A percentile compares a stretch with the other conserved stretches of the same genome.
Evolutionary conservation across 2,888 invertebrate species (phyloP).

Genomic region (Aleiodes alternator): DNA sequence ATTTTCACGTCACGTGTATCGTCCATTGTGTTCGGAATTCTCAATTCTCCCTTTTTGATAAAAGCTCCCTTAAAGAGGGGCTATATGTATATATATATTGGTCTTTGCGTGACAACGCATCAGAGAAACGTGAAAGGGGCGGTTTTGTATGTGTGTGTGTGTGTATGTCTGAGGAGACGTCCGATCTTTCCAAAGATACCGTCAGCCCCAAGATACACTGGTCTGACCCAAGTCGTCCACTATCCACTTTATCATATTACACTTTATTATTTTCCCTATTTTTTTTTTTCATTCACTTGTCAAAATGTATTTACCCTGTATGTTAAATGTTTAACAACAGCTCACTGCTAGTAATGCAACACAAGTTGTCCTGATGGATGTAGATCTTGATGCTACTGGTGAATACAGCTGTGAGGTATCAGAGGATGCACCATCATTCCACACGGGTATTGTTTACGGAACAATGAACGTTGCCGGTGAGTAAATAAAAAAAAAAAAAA

Average conservation of each 20-base stretch:
- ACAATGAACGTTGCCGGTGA: conserved; percentile 72
- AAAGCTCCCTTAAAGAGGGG: no score
- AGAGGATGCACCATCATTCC: conserved; percentile 72
- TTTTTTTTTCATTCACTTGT: not conserved
- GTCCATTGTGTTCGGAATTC: conserved; percentile 16
- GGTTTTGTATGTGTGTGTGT: not conserved
- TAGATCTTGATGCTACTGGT: conserved; percentile 70
- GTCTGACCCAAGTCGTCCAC: conserved; percentile 4
- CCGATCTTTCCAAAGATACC: conserved; percentile 31
- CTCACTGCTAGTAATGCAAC: conserved; percentile 71
- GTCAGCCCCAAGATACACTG: conserved; percentile 30
- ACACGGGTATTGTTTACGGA: conserved; percentile 68
- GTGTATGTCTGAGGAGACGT: not conserved
- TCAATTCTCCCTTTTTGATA: not conserved
- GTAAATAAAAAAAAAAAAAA: conserved; percentile 47
- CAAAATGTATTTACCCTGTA: no score
- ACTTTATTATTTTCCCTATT: not conserved
- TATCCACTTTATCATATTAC: conserved; percentile 16
- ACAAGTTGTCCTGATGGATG: conserved; percentile 67
- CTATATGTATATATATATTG: not conserved
- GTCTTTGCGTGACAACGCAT: conserved; percentile 40
- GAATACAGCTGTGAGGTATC: conserved; percentile 73
- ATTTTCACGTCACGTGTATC: conserved; percentile 20
- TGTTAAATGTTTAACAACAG: conserved; percentile 55
- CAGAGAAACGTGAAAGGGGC: conserved; percentile 23